Base-by-base conservation (phyloP, 2,113 vertebrate genomes). In the Mirza zaza region DNA sequence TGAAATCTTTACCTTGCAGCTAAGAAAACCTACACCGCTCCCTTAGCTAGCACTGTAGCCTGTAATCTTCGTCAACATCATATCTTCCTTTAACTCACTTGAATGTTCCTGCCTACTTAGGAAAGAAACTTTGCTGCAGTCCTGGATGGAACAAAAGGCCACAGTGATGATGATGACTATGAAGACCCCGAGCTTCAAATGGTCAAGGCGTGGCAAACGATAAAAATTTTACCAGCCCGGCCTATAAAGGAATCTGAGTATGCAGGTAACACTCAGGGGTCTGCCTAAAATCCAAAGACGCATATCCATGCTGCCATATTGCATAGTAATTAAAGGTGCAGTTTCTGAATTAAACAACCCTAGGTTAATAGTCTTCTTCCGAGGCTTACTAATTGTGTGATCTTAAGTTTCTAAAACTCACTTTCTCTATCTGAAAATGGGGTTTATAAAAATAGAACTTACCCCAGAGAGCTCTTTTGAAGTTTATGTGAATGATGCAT, bases 241-340 rank as follows among this genome's bases (percentile, higher is more conserved):
- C 98, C 98, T 29, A 95, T 97, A 21, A 95, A 98, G 88, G 98
- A 99, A 76, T 98, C 98, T 0, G 98, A 98, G 97, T 98, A 99
- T 2, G 98, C 98, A 98, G 98, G 98, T 99, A 98, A 97, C 0
- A 4, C 34, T 9, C 71, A 6, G 87, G 25, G 15, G 2, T 8
- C 32, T 80, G 94, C 80, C 12, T 76, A 4, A 93, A 21, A 29
- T 4, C 61, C 18, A 1, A 50, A 81, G 32, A 70, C 1, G 1
- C 36, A 1, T 0, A 0, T 23, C 42, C 9, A 0, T 13, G 3
- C 14, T 8, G 6, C 36, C 20, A 17, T 6, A 9, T 0, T 0
- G 1, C 45, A 29, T 0, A n/a, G 27, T 23, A 18, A 32, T 27
- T 32, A 55, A 39, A 50, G 67, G 6, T 1, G 1, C 2, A 9